Evolutionary conservation across 1,140 invertebrate genomes (phyloP).

Genomic region (Parapsyche elsis): DNA sequence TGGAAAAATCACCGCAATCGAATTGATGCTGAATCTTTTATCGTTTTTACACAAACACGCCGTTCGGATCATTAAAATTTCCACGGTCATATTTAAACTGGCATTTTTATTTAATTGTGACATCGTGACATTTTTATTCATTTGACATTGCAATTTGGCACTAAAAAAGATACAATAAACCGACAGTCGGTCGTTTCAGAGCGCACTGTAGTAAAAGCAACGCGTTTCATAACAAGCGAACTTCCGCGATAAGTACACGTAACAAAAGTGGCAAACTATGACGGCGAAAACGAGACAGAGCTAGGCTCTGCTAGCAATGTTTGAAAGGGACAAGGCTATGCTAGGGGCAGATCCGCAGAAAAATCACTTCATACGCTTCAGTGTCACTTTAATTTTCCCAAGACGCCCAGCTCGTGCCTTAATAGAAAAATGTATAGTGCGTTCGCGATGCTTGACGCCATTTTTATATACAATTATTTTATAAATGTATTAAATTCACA

Average conservation of each 20-base stretch:
- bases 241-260: constrained; percentile 38
- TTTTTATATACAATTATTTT: not conserved
- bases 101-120: no score
- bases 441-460: not conserved
- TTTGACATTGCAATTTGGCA: no score
- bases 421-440: constrained; percentile 34
- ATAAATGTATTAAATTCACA: not conserved
- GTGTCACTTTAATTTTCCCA: constrained; percentile 51
- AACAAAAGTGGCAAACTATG: constrained; percentile 48
- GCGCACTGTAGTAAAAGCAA: constrained; percentile 16
- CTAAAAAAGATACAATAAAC: not conserved
- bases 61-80: not conserved
- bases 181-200: not conserved
- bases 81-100: no score
- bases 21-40: not conserved
- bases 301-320: not conserved
- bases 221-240: constrained; percentile 38
- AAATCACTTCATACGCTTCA: constrained; percentile 53
- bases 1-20: not conserved
- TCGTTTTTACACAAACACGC: not conserved
- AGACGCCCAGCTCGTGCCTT: constrained; percentile 28
- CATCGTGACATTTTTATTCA: no score
- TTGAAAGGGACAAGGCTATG: not conserved
- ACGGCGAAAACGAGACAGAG: constrained; percentile 27
- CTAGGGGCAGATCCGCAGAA: constrained; percentile 27